Percentiles rank a stretch among this genome's conserved stretches.
These are phyloP conservation scores for Lontra canadensis DNA, from an alignment of 2,113 vertebrate species.

Conservation along the genomic window DNA sequence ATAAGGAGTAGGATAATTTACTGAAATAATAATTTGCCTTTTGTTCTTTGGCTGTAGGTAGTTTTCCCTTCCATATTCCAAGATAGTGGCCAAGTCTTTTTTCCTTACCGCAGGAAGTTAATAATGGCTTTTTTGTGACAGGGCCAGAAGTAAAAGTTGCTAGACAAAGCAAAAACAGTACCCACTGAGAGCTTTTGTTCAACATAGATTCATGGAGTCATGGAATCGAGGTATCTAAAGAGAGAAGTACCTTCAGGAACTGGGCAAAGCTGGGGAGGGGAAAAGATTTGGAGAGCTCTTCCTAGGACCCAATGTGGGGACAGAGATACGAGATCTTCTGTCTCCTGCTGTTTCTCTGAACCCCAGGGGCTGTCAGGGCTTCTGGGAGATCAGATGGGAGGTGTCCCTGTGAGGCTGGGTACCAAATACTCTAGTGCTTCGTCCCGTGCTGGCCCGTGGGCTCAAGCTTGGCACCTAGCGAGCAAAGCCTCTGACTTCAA, in stretches of 20 bases:
- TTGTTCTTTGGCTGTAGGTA: conserved; percentile 37
- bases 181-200: neutral
- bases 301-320: neutral
- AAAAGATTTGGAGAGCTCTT: neutral
- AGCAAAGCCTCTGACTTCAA: neutral
- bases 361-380: neutral
- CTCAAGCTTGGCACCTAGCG: neutral
- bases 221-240: neutral
- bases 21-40: conserved; percentile 47
- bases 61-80: conserved; percentile 43
- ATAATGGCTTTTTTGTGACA: conserved; percentile 14
- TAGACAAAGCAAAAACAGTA: conserved; percentile 20
- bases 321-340: neutral
- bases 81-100: conserved; percentile 1
- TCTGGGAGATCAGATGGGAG: neutral
- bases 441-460: neutral
- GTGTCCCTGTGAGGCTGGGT: neutral
- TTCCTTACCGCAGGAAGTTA: conserved; percentile 28
- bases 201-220: neutral
- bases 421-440: neutral
- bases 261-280: neutral
- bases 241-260: neutral
- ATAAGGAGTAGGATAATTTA: neutral
- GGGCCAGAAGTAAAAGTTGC: conserved; percentile 26
- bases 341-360: neutral